phyloP scores from a whole-genome alignment of 2,888 invertebrate genomes.

The Priocnemis perturbator region DNA sequence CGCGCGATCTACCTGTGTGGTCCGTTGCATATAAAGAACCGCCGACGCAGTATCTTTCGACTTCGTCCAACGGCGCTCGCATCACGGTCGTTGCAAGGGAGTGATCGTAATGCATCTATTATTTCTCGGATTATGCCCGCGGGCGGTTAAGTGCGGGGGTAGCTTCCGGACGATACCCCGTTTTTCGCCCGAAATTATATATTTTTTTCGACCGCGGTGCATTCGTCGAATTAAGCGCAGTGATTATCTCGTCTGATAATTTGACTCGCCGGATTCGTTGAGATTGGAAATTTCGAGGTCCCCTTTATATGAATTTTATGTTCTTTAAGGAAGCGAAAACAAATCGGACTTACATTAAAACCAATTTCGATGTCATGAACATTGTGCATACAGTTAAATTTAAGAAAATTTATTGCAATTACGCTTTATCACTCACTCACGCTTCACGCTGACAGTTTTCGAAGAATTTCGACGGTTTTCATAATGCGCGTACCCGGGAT shows the following conservation, averaged over 20 bases:
- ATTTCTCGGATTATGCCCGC: constrained; percentile 5
- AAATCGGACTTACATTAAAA: no score
- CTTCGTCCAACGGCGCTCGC: not conserved
- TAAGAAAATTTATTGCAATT: no score
- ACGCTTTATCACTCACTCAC: no score
- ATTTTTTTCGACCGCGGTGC: no score
- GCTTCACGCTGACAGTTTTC: not conserved
- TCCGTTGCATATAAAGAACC: constrained; percentile 50
- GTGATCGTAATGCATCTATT: constrained; percentile 4
- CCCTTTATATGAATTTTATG: no score
- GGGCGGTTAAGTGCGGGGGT: not conserved
- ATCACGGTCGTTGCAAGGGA: not conserved
- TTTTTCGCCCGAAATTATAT: not conserved
- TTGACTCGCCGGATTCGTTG: no score
- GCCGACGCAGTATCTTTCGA: constrained; percentile 7
- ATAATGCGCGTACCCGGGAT: not conserved
- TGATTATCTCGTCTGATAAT: no score
- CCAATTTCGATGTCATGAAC: no score
- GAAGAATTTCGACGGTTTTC: not conserved
- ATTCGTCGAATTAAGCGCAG: no score
- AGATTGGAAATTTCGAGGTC: no score
- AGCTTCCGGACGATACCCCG: not conserved
- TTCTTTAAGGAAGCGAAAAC: no score
- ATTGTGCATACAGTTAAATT: no score
- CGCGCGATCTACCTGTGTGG: constrained; percentile 63